Evolutionary conservation across 2,888 invertebrate species (phyloP).

Genomic region (Galerucella nymphaeae): DNA sequence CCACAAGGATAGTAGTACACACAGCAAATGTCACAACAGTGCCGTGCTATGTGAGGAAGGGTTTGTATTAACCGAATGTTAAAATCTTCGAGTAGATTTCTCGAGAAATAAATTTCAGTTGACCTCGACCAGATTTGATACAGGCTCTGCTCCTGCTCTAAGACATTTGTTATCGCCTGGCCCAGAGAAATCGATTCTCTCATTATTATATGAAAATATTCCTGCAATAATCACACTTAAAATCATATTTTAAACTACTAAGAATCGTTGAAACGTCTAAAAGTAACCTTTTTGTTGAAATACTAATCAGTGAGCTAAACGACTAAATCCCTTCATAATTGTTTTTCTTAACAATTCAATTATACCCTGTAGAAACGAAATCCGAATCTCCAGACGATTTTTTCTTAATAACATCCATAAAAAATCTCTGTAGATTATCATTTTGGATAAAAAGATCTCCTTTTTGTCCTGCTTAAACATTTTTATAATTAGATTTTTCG

Average conservation of each 20-base stretch:
- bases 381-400: neutral
- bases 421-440: conserved; percentile 13
- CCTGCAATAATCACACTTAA: too few relatives aligned
- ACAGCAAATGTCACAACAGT: too few relatives aligned
- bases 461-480: neutral
- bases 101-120: too few relatives aligned
- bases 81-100: too few relatives aligned
- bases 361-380: conserved; percentile 1
- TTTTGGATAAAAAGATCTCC: conserved; percentile 1
- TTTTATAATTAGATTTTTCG: neutral
- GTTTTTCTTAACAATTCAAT: conserved; percentile 16
- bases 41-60: too few relatives aligned
- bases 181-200: too few relatives aligned
- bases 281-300: neutral
- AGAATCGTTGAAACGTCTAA: neutral
- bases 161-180: too few relatives aligned
- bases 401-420: conserved; percentile 15
- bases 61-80: too few relatives aligned
- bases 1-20: too few relatives aligned
- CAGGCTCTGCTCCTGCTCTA: too few relatives aligned
- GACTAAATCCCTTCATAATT: neutral
- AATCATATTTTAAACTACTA: neutral
- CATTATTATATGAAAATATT: too few relatives aligned
- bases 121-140: too few relatives aligned
- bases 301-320: conserved; percentile 7